Evolutionary conservation across 2,113 vertebrate genomes (phyloP).

Genomic region (Ciconia boyciana): DNA sequence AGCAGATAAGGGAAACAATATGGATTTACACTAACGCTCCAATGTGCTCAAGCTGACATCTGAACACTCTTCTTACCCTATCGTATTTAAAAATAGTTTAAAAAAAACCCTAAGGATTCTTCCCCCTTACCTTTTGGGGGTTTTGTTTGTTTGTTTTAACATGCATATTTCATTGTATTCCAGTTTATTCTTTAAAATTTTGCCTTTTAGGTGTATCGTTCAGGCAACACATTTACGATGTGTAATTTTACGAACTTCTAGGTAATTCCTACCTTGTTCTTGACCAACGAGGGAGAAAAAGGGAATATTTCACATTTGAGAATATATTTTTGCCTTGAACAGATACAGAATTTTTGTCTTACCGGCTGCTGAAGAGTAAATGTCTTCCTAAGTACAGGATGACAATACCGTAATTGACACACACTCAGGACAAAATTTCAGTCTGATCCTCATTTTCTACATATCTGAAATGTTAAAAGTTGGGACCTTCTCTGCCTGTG

Average conservation of each 20-base stretch:
- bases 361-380: not conserved
- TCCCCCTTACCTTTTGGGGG: accelerated
- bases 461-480: not conserved
- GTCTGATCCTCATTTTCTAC: not conserved
- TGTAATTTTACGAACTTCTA: not conserved
- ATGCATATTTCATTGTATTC: not conserved
- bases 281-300: not conserved
- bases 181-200: not conserved
- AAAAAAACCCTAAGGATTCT: not conserved
- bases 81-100: not conserved
- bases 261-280: not conserved
- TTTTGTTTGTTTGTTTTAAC: not conserved
- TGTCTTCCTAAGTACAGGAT: not conserved
- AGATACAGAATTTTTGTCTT: not conserved
- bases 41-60: not conserved
- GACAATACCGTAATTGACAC: not conserved
- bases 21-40: not conserved
- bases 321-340: not conserved
- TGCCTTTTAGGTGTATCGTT: not conserved
- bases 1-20: not conserved
- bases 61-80: not conserved
- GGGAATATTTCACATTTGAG: not conserved
- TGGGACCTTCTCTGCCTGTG: not conserved
- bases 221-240: not conserved
- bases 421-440: not conserved